Conservation (phyloP, 1,140 invertebrate genomes). For the Euwallacea similis region DNA sequence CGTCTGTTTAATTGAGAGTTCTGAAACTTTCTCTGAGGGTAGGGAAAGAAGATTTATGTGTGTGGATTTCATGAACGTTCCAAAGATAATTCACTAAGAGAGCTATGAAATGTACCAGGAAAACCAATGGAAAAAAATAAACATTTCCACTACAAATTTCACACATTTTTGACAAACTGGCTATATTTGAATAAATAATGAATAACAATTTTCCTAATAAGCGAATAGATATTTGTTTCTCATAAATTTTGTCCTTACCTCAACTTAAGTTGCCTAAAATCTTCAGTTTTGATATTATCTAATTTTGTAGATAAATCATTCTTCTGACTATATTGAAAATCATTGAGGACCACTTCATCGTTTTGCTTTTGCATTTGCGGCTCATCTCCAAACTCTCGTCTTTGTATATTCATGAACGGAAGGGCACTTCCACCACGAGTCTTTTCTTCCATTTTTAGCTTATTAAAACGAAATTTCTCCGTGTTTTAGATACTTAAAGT, state of each 20-base stretch:
- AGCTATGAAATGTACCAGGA: neutral
- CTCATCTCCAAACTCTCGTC: conserved; percentile 41
- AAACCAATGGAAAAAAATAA: neutral
- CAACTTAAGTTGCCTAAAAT: conserved; percentile 44
- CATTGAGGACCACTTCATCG: conserved; percentile 36
- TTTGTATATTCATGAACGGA: conserved; percentile 43
- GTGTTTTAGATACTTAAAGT: neutral
- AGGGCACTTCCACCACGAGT: conserved; percentile 42
- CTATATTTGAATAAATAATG: neutral
- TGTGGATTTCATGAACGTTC: neutral
- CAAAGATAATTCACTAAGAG: neutral
- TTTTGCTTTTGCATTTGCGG: conserved; percentile 30
- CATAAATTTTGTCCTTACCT: conserved; percentile 22
- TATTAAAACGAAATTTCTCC: conserved; percentile 38
- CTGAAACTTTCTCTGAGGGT: neutral
- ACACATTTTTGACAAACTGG: neutral
- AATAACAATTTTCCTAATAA: neutral
- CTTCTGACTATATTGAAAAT: conserved; percentile 40
- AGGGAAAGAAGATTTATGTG: too few species aligned
- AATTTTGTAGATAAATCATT: conserved; percentile 46
- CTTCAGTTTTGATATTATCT: conserved; percentile 45
- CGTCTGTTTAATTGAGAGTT: neutral
- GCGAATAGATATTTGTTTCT: neutral
- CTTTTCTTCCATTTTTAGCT: conserved; percentile 43
- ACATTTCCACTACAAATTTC: neutral